phyloP scores from a whole-genome alignment of 1,140 invertebrate species.

The Temnothorax curvispinosus region DNA sequence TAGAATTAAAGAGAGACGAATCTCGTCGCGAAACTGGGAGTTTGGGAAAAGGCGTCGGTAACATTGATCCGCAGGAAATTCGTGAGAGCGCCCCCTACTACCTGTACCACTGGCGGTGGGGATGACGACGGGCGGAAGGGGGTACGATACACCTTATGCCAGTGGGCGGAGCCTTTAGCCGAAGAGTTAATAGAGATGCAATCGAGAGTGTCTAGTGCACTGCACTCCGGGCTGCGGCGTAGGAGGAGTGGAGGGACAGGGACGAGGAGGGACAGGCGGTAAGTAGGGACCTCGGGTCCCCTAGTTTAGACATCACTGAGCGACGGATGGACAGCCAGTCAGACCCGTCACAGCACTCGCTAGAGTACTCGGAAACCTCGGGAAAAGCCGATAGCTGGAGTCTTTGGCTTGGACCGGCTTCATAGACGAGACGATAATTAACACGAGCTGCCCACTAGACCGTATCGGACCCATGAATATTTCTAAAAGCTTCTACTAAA shows the following conservation, averaged over 20 bases:
- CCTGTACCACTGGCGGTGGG: conserved; percentile 59
- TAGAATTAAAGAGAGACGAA: neutral
- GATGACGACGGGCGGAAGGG: conserved; percentile 27
- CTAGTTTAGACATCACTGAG: conserved; percentile 86
- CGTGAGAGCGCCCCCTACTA: conserved; percentile 64
- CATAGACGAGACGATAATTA: conserved; percentile 61
- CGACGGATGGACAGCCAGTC: conserved; percentile 86
- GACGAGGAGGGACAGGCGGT: conserved; percentile 79
- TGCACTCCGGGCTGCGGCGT: conserved; percentile 80
- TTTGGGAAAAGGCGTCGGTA: conserved; percentile 33
- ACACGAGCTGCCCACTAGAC: neutral
- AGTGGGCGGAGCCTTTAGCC: conserved; percentile 79
- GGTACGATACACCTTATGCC: conserved; percentile 59
- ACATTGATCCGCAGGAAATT: conserved; percentile 68
- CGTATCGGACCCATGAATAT: conserved; percentile 4
- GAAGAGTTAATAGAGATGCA: conserved; percentile 86
- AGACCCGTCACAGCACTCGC: conserved; percentile 85
- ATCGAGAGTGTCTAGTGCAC: conserved; percentile 85
- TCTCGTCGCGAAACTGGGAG: conserved; percentile 41
- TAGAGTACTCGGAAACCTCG: conserved; percentile 82
- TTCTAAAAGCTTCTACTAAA: conserved; percentile 1
- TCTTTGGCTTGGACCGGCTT: conserved; percentile 59
- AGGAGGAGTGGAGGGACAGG: conserved; percentile 80
- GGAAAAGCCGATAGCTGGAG: conserved; percentile 76
- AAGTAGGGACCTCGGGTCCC: conserved; percentile 82